Evolutionary conservation across 2,113 vertebrate species (phyloP).

Genomic region (Xiphias gladius): DNA sequence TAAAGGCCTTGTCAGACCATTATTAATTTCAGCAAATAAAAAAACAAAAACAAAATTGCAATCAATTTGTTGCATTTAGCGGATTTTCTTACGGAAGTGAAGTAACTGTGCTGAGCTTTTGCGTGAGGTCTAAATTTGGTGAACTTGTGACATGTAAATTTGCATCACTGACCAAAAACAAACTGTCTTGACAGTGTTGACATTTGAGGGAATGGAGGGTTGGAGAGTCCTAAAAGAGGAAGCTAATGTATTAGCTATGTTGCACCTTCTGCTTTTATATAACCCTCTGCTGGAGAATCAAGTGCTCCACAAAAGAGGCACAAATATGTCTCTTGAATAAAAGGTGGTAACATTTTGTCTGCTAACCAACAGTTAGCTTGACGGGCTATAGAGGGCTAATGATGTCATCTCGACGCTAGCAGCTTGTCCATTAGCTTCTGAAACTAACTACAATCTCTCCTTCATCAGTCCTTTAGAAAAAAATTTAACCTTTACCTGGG

Average conservation of each 20-base stretch:
- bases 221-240: neutral
- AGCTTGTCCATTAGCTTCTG: too few species aligned
- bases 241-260: neutral
- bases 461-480: neutral
- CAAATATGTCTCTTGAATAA: neutral
- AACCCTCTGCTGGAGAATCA: neutral
- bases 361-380: neutral
- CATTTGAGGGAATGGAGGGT: too few species aligned
- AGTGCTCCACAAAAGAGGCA: neutral
- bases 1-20: neutral
- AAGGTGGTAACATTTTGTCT: neutral
- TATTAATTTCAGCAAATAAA: neutral
- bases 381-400: neutral
- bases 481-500: neutral
- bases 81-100: neutral
- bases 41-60: too few species aligned
- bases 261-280: neutral
- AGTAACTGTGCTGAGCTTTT: neutral
- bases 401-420: neutral
- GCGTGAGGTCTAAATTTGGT: neutral
- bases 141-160: neutral
- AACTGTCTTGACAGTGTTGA: neutral
- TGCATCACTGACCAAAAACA: neutral
- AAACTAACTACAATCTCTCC: neutral
- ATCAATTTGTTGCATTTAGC: neutral